Base-by-base conservation (phyloP, 2,888 invertebrate genomes). In the Therioaphis trifolii region DNA sequence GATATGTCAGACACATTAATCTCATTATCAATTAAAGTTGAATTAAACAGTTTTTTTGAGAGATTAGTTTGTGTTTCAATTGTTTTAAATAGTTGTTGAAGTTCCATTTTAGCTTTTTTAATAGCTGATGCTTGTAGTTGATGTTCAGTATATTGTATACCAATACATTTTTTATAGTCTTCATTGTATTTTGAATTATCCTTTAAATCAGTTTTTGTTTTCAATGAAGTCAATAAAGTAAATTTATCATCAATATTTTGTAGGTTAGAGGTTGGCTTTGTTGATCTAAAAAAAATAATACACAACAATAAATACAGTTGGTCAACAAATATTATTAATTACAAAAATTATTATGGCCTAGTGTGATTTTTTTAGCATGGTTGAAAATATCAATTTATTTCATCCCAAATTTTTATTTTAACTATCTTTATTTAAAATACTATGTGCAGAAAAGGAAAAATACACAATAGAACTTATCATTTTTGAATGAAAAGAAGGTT, bases 101-200 rank as follows among this genome's bases (percentile, higher is more conserved):
- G 63, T 82, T 82, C 82, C 35, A 18, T 40, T 40, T 74, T 82
- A 40, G 61, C 61, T 63, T 24, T 5, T 66, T 74, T 74, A 74
- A 82, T 61, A 11, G 61, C 82, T 1, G 52, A 63, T 24, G 52
- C 82, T 74, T 82, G 49, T 66, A 35, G 21, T 2, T 82, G 74
- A 40, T 66, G 74, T n/a, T 74, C 74, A 40, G 4, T 52, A 74
- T 49, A 82, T 15, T 55, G 63, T 63, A 15, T 14, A 40, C 63
- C 74, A 27, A 82, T 40, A 58, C 55, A 3, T n/a, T 43, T 55
- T 43, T 79, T 55, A 27, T 61, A 11, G 46, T 43, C n/a, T 58
- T 79, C 46, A 21, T 2, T 3, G 11, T 9, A 4, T n/a, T 55
- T 79, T 1, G 27, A 24, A 40, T 69, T 55, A 68, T 69, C 55